A percentile compares a stretch with the other conserved stretches of the same genome.
Evolutionary conservation across 2,797 vertebrate species (phyloP).

Genomic region (Pagetopsis macropterus): DNA sequence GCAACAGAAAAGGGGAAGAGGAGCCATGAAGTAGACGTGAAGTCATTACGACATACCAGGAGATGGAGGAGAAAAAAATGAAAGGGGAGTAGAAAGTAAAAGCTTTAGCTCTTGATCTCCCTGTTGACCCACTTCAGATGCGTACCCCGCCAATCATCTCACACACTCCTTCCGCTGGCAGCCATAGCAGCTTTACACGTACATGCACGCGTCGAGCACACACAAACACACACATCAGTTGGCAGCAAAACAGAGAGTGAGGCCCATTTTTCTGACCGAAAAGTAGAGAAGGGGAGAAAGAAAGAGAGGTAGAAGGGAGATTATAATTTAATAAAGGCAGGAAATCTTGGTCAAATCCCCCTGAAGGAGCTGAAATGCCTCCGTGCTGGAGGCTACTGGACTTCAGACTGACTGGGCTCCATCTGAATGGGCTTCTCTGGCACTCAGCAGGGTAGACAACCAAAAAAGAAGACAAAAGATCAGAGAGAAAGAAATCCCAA

Average conservation of each 20-base stretch:
- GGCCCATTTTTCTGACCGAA: conserved; percentile 67
- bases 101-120: conserved; percentile 65
- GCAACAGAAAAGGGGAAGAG: conserved; percentile 26
- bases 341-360: conserved; percentile 85
- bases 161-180: conserved; percentile 52
- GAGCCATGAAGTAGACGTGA: conserved; percentile 43
- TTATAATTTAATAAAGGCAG: conserved; percentile 87
- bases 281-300: conserved; percentile 53
- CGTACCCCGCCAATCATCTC: conserved; percentile 63
- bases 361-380: conserved; percentile 80
- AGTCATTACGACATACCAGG: conserved; percentile 57
- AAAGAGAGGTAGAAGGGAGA: conserved; percentile 74
- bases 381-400: conserved; percentile 74
- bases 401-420: conserved; percentile 65
- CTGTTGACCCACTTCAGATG: conserved; percentile 73
- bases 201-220: conserved; percentile 30
- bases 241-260: conserved; percentile 74
- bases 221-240: conserved; percentile 64
- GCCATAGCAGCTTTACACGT: conserved; percentile 50
- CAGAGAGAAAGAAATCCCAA: conserved; percentile 38
- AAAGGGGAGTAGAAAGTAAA: conserved; percentile 61
- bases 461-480: conserved; percentile 49
- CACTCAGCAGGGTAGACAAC: conserved; percentile 47
- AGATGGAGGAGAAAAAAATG: conserved; percentile 46
- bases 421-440: conserved; percentile 70